Evolutionary conservation across 2,797 vertebrate species (phyloP).

Genomic region (Poecile montanus): DNA sequence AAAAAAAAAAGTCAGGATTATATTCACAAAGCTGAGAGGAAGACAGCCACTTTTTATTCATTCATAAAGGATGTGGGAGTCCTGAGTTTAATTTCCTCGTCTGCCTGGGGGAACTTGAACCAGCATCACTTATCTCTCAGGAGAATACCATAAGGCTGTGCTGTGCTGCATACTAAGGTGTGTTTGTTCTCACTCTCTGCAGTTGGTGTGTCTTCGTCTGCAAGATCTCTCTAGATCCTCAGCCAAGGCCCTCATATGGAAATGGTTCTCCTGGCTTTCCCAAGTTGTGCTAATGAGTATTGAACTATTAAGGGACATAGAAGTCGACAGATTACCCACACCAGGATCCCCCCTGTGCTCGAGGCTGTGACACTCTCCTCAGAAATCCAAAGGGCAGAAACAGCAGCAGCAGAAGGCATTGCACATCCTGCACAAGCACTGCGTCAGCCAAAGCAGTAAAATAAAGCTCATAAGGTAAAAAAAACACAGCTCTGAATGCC

Average conservation of each 20-base stretch:
- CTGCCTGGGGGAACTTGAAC: constrained; percentile 66
- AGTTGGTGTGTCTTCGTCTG: background rate
- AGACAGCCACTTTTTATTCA: constrained; percentile 64
- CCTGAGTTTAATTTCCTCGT: constrained; percentile 69
- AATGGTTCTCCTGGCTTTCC: background rate
- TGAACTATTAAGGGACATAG: background rate
- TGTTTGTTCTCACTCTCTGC: background rate
- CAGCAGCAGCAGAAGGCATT: background rate
- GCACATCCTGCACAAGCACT: background rate
- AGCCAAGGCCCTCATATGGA: background rate
- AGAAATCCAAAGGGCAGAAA: background rate
- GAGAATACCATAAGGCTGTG: constrained; percentile 52
- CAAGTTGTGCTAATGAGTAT: background rate
- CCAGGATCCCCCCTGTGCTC: background rate
- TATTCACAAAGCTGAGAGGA: constrained; percentile 59
- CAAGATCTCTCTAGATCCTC: background rate
- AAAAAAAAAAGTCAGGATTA: constrained; percentile 45
- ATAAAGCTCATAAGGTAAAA: background rate
- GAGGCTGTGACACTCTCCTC: background rate
- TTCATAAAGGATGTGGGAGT: constrained; percentile 66
- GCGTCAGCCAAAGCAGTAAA: background rate
- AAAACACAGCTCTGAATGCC: background rate
- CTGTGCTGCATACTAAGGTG: constrained; percentile 65
- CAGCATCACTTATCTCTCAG: constrained; percentile 62
- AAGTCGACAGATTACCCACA: background rate